These are phyloP conservation scores for Hydrocynus forskahlii DNA, from an alignment of 2,797 vertebrate species.

Conservation along the genomic window DNA sequence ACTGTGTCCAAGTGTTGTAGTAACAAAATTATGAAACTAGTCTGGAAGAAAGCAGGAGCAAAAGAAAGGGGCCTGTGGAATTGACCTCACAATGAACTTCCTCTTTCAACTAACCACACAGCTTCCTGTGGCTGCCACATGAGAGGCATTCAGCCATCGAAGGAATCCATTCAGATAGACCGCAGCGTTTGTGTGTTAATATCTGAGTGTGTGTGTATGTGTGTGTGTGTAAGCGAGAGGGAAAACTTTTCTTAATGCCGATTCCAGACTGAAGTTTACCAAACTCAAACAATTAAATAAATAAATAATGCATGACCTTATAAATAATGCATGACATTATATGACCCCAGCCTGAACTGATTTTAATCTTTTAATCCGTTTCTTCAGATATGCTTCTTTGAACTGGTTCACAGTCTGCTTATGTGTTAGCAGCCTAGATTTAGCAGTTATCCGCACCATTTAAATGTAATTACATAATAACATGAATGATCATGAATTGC, in stretches of 20 bases:
- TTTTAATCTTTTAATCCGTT: background rate
- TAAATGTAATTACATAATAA: background rate
- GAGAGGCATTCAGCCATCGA: background rate
- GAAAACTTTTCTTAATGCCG: background rate
- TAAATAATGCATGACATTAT: no score
- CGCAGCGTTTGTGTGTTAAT: background rate
- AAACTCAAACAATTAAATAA: background rate
- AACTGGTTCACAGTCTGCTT: background rate
- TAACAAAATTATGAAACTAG: background rate
- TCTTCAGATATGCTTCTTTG: background rate
- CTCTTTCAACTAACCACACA: background rate
- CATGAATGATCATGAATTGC: no score
- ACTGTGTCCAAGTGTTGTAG: background rate
- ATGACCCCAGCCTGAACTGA: no score
- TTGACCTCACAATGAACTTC: background rate
- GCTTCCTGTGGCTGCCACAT: constrained; percentile 9
- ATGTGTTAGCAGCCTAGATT: background rate
- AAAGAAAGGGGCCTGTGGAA: background rate
- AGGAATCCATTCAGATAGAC: background rate
- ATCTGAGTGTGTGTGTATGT: background rate
- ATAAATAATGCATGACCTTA: no score
- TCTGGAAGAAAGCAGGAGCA: background rate
- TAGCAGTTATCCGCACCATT: background rate
- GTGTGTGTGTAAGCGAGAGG: background rate
- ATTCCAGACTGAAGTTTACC: background rate